Percentiles rank a stretch among this genome's conserved stretches.
Evolutionary conservation across 1,140 invertebrate genomes (phyloP).

Genomic region (Cheumatopsyche charites): DNA sequence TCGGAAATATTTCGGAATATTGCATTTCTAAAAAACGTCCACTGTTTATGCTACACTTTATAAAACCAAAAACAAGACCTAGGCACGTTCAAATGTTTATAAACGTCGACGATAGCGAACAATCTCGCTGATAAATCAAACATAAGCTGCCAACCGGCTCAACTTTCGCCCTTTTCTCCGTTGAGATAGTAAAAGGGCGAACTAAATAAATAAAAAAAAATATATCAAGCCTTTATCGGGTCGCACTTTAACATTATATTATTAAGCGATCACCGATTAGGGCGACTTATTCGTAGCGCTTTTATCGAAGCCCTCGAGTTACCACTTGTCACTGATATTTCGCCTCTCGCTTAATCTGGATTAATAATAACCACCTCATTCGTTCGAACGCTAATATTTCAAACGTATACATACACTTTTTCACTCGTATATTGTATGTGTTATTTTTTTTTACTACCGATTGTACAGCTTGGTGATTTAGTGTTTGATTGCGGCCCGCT

Average conservation of each 20-base stretch:
- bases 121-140: conserved; percentile 14
- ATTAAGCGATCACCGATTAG: conserved; percentile 36
- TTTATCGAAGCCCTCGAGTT: conserved; percentile 37
- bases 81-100: conserved; percentile 6
- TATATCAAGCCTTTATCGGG: conserved; percentile 13
- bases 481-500: conserved; percentile 33
- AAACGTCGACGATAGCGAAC: conserved; percentile 11
- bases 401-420: background rate
- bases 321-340: conserved; percentile 40
- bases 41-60: too few relatives aligned
- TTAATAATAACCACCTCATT: conserved; percentile 2
- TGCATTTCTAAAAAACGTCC: too few relatives aligned
- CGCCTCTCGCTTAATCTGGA: conserved; percentile 29
- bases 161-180: background rate
- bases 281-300: conserved; percentile 5
- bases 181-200: conserved; percentile 7
- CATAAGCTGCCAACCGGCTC: background rate
- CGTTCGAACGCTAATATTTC: background rate
- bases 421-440: background rate
- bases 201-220: background rate
- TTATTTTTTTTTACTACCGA: conserved; percentile 24
- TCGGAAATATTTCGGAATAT: too few relatives aligned
- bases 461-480: conserved; percentile 37
- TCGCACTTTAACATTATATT: conserved; percentile 29
- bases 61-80: background rate